Evolutionary conservation across 2,113 vertebrate genomes (phyloP).

Genomic region (Orycteropus afer): DNA sequence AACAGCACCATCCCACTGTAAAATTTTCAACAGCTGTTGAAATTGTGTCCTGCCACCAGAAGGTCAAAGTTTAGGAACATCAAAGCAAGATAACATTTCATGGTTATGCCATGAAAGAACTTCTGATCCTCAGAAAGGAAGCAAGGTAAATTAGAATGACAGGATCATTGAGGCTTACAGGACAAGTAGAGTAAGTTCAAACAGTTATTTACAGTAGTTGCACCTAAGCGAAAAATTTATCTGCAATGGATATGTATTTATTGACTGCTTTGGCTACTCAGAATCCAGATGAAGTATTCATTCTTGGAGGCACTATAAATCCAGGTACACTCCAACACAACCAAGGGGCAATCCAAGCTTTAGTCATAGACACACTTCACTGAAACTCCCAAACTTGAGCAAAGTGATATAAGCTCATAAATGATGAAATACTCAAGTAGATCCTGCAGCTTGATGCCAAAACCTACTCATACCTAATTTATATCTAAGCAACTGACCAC

Average conservation of each 20-base stretch:
- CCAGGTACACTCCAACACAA: neutral
- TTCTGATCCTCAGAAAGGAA: neutral
- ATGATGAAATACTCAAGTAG: neutral
- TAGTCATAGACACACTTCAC: neutral
- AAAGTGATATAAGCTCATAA: neutral
- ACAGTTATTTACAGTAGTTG: neutral
- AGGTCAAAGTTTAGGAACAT: neutral
- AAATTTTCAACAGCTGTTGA: slow-evolving; percentile 29
- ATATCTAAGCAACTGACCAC: too few relatives aligned
- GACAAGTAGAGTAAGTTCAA: neutral
- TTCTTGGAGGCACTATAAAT: neutral
- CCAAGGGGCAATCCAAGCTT: neutral
- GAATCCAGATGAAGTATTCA: neutral
- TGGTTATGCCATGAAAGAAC: neutral
- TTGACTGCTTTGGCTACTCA: neutral
- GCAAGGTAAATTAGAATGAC: neutral
- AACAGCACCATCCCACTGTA: neutral
- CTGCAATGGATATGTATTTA: neutral
- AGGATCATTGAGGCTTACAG: neutral
- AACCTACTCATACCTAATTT: neutral
- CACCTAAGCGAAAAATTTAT: neutral
- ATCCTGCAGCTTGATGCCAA: neutral
- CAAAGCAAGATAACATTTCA: neutral
- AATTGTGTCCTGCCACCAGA: neutral
- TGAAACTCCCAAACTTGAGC: neutral